Conservation (phyloP, 2,797 vertebrate genomes). For the Schizopygopsis pylzovi region DNA sequence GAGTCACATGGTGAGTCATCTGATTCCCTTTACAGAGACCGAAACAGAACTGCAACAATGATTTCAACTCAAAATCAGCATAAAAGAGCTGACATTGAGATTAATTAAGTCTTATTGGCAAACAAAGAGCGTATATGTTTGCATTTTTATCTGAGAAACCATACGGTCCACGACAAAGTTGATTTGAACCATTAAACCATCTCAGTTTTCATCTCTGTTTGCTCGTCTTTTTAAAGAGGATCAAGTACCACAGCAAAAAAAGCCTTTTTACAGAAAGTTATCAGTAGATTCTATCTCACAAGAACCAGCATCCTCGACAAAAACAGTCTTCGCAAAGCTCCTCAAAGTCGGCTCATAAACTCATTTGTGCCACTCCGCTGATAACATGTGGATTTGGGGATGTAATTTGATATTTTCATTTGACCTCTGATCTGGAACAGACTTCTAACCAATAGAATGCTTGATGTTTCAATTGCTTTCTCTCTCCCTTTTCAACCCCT, state of each 20-base stretch:
- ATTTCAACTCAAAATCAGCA: background rate
- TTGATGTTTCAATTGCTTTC: constrained; percentile 6
- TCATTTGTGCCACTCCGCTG: constrained; percentile 41
- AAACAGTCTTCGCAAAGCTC: constrained; percentile 37
- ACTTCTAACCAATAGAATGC: constrained; percentile 2
- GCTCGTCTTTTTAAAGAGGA: background rate
- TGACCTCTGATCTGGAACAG: constrained; percentile 56
- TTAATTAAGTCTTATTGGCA: constrained; percentile 47
- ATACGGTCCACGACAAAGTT: background rate
- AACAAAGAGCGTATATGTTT: constrained; percentile 51
- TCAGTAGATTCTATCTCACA: constrained; percentile 4
- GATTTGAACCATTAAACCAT: background rate
- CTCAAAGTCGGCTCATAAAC: constrained; percentile 50
- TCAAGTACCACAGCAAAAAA: constrained; percentile 7
- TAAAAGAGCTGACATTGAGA: background rate
- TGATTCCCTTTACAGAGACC: background rate
- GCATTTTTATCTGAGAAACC: constrained; percentile 28
- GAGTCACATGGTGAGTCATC: background rate
- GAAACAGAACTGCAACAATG: background rate
- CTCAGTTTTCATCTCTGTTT: background rate
- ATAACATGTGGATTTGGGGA: constrained; percentile 48
- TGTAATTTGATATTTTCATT: constrained; percentile 52
- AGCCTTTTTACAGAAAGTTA: background rate
- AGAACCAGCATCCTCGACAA: constrained; percentile 38
- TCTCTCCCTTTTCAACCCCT: background rate